A percentile compares a stretch with the other conserved stretches of the same genome.
phyloP scores from a whole-genome alignment of 2,888 invertebrate species.

The Craniophora ligustri region DNA sequence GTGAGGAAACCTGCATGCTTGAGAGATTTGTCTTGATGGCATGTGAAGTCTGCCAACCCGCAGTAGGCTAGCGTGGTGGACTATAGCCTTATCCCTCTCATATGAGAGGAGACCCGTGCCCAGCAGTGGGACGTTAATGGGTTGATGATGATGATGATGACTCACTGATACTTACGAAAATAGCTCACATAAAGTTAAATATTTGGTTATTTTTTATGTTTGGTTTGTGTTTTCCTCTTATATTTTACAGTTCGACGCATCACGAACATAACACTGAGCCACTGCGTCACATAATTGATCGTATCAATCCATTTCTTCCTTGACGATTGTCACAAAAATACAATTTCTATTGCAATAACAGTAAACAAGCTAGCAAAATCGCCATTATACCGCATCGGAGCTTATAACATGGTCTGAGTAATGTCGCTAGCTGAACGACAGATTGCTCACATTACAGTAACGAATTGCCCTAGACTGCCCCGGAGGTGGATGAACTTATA shows the following conservation, averaged over 20 bases:
- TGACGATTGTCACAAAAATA: conserved; percentile 34
- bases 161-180: too few species aligned
- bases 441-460: conserved; percentile 85
- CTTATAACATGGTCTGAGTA: conserved; percentile 65
- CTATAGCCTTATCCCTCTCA: too few species aligned
- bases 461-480: conserved; percentile 79
- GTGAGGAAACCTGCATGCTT: too few species aligned
- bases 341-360: conserved; percentile 55
- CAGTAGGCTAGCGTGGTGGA: too few species aligned
- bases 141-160: too few species aligned
- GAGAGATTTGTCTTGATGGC: too few species aligned
- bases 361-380: conserved; percentile 69
- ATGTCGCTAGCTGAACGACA: conserved; percentile 73
- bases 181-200: too few species aligned
- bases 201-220: not conserved
- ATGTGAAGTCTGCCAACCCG: too few species aligned
- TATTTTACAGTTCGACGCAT: conserved; percentile 17
- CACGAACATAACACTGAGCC: conserved; percentile 13
- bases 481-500: conserved; percentile 74
- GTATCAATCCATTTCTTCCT: conserved; percentile 47
- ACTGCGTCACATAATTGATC: conserved; percentile 42
- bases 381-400: conserved; percentile 62
- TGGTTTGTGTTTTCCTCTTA: conserved; percentile 24
- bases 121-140: too few species aligned
- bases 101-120: too few species aligned